phyloP scores from a whole-genome alignment of 2,888 invertebrate genomes.

The Andrena bicolor region DNA sequence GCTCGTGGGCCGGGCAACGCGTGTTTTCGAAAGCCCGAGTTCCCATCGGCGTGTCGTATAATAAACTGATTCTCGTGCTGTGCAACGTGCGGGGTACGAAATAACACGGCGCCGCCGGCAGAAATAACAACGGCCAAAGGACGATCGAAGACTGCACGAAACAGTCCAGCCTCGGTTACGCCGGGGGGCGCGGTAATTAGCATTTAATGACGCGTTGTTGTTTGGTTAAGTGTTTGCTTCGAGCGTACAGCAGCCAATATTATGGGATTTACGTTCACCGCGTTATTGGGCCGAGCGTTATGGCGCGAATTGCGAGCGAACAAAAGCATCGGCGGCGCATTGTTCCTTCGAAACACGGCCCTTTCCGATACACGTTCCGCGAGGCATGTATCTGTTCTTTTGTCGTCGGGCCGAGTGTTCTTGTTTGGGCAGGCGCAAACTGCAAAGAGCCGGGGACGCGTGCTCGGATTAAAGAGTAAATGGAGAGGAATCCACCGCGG shows the following conservation, averaged over 20 bases:
- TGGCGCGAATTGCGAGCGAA: slow-evolving; percentile 35
- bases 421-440: not conserved
- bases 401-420: slow-evolving; percentile 31
- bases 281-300: slow-evolving; percentile 21
- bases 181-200: slow-evolving; percentile 26
- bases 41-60: slow-evolving; percentile 27
- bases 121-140: slow-evolving; percentile 13
- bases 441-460: slow-evolving; percentile 20
- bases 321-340: slow-evolving; percentile 30
- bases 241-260: not conserved
- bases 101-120: slow-evolving; percentile 9
- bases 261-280: slow-evolving; percentile 1
- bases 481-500: slow-evolving; percentile 7
- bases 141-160: slow-evolving; percentile 28
- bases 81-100: not conserved
- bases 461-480: slow-evolving; percentile 26
- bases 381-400: slow-evolving; percentile 31
- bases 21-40: slow-evolving; percentile 32
- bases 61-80: slow-evolving; percentile 36
- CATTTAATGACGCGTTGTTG: slow-evolving; percentile 45
- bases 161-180: no score
- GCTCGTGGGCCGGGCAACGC: slow-evolving; percentile 14
- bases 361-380: slow-evolving; percentile 38
- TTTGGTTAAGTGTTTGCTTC: not conserved
- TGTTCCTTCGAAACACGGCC: slow-evolving; percentile 42